Percentiles rank a stretch among this genome's conserved stretches.
phyloP scores from a whole-genome alignment of 2,113 vertebrate genomes.

The Catharus bicknelli region DNA sequence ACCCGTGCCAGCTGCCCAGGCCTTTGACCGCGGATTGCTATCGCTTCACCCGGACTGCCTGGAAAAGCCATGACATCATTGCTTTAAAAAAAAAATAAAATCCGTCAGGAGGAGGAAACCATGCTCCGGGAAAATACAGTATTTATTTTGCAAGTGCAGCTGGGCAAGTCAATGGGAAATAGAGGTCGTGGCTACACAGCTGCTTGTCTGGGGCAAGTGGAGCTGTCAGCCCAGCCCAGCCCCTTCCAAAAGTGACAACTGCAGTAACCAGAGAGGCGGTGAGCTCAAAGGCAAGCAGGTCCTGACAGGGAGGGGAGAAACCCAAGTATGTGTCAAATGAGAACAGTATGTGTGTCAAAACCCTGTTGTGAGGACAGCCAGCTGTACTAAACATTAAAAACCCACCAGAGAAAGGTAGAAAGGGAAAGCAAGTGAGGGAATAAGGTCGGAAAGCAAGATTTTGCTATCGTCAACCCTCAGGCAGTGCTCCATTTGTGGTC shows the following conservation, averaged over 20 bases:
- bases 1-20: not conserved
- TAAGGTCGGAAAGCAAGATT: not conserved
- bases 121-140: not conserved
- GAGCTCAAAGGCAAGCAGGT: not conserved
- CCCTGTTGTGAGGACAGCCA: not conserved
- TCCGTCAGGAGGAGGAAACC: not conserved
- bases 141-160: not conserved
- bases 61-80: conserved; percentile 22
- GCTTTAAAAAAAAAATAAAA: not conserved
- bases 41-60: not conserved
- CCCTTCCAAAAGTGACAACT: not conserved
- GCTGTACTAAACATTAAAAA: not conserved
- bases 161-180: not conserved
- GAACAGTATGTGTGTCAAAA: not conserved
- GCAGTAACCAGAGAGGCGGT: not conserved
- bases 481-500: not conserved
- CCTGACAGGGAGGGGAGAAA: not conserved
- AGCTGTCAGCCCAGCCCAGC: not conserved
- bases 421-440: not conserved
- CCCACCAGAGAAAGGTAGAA: not conserved
- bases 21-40: not conserved
- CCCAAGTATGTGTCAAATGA: not conserved
- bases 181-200: not conserved
- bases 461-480: not conserved
- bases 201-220: not conserved